Base-by-base conservation (phyloP, 2,797 vertebrate genomes). In the Anguilla megastoma region DNA sequence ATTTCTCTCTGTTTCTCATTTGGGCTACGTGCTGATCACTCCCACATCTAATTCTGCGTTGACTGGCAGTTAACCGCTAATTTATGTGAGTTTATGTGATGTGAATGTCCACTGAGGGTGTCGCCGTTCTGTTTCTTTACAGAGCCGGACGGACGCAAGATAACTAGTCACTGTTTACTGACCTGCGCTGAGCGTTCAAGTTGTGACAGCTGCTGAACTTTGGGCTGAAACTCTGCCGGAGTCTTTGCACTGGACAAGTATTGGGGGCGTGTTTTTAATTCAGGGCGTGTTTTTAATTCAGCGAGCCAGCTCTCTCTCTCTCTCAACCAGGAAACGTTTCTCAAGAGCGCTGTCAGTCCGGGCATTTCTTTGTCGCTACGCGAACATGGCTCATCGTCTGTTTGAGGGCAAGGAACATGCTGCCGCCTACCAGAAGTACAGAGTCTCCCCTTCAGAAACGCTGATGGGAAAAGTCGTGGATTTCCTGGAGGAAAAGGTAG, bases 401-500 rank as follows among this genome's bases (percentile, higher is more conserved):
- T 97, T 96, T 60, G 96, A 97, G 89, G 96, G 92, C 2, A 95
- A 88, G 66, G 89, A 93, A 1, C 96, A 97, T 0, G 96, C 96
- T 0, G 93, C 93, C 0, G 84, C 91, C 27, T 97, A 97, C 88
- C 95, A 95, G 93, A 97, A 95, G 83, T 96, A 96, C 91, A 91
- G 97, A 87, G 90, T 97, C 86, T 92, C 94, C 0, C 96, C 96
- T 0, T 93, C 96, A 4, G 83, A 94, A 63, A 92, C 95, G 30
- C 93, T 97, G 5, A 91, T 95, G 45, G 90, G 92, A 83, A 86
- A 91, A 12, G 92, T 97, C 84, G 86, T 97, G 4, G 41, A 88
- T 89, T 97, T 96, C 85, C 69, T 96, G 89, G 91, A 85, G 89
- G 94, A 94, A 69, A 94, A 95, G 90, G 97, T 97, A 92, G 91